Conservation (phyloP, 23 tunicate species). For the Ciona savignyi region DNA sequence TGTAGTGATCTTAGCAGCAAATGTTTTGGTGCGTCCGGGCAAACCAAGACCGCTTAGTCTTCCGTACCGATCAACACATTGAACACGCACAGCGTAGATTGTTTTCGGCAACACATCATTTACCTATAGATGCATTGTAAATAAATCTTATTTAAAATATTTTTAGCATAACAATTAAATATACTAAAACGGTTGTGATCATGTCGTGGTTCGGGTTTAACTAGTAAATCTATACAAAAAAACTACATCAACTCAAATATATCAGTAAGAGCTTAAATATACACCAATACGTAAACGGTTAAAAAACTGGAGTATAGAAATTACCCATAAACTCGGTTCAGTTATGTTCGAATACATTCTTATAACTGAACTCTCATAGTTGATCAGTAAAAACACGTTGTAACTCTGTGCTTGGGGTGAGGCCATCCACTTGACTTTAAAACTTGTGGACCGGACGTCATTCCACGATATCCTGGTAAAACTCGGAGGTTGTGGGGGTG, state of each 20-base stretch:
- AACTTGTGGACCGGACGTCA: slow-evolving; percentile 8
- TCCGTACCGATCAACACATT: slow-evolving; percentile 17
- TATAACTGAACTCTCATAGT: neutral
- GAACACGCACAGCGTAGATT: slow-evolving; percentile 37
- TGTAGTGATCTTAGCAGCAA: slow-evolving; percentile 29
- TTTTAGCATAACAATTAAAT: too few species aligned
- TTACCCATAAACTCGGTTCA: neutral
- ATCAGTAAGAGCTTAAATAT: too few species aligned
- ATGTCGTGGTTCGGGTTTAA: too few species aligned
- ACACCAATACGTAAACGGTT: neutral
- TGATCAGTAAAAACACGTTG: slow-evolving; percentile 16
- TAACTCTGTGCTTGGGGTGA: neutral
- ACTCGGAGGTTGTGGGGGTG: slow-evolving; percentile 7
- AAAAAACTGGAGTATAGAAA: neutral
- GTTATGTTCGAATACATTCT: slow-evolving; percentile 2
- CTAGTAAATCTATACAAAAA: too few species aligned
- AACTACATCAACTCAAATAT: too few species aligned
- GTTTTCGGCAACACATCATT: neutral
- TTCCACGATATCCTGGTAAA: slow-evolving; percentile 11
- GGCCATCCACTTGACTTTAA: neutral
- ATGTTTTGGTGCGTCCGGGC: slow-evolving; percentile 41
- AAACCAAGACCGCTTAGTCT: slow-evolving; percentile 11
- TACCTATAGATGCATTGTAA: too few species aligned
- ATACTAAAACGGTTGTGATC: too few species aligned
- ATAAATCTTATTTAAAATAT: too few species aligned